A percentile compares a stretch with the other conserved stretches of the same genome.
phyloP scores from a whole-genome alignment of 2,797 vertebrate species.

The Loris lydekkerianus region DNA sequence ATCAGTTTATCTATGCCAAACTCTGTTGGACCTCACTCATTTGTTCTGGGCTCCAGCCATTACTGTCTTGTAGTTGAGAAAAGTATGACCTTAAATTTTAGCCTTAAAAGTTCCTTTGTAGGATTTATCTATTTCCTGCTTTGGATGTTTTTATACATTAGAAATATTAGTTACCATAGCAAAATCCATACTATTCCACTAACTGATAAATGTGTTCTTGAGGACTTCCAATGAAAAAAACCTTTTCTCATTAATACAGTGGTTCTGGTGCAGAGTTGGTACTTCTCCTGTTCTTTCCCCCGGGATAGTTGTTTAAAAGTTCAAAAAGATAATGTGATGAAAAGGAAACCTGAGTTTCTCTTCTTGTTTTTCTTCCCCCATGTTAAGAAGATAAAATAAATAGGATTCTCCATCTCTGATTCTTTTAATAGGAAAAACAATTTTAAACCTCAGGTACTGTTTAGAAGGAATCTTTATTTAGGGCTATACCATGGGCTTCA shows the following conservation, averaged over 20 bases:
- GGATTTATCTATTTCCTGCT: constrained; percentile 74
- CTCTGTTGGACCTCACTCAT: constrained; percentile 55
- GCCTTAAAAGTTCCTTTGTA: constrained; percentile 62
- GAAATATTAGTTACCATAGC: constrained; percentile 66
- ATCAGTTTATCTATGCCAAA: constrained; percentile 15
- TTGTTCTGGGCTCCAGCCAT: constrained; percentile 67
- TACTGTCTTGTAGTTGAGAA: constrained; percentile 59
- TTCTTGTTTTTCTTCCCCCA: neutral
- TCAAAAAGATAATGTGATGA: constrained; percentile 4
- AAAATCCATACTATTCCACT: constrained; percentile 50
- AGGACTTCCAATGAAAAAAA: neutral
- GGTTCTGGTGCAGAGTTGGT: neutral
- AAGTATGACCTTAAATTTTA: constrained; percentile 67
- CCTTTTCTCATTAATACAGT: neutral
- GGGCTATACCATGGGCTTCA: neutral
- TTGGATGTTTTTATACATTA: constrained; percentile 38
- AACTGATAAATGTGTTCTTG: constrained; percentile 41
- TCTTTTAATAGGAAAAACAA: constrained; percentile 30
- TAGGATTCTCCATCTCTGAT: constrained; percentile 31
- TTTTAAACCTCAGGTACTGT: neutral
- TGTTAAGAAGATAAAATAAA: constrained; percentile 55
- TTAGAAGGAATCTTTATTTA: constrained; percentile 47
- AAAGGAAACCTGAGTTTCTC: constrained; percentile 26
- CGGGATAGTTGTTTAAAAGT: constrained; percentile 41
- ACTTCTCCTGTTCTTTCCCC: neutral